Base-by-base conservation (phyloP, 1,140 invertebrate genomes). In the Apis laboriosa region DNA sequence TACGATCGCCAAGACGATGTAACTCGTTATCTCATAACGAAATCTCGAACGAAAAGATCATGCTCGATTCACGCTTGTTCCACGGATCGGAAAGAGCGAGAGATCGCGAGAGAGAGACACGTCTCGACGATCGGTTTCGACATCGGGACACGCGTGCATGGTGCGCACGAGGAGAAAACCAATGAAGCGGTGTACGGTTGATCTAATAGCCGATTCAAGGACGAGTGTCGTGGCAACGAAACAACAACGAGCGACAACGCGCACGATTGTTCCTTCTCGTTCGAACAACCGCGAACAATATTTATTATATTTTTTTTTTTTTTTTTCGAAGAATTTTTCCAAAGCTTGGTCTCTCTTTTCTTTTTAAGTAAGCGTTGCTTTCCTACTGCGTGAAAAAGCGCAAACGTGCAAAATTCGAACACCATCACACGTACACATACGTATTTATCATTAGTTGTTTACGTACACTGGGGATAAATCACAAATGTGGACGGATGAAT, bases 91-190 rank as follows among this genome's bases (percentile, higher is more conserved):
- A 15, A n/a, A 51, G 34, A 24, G 24, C 24, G 0, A 24, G 24
- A 24, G 24, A 24, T 24, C 24, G 24, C 24, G 24, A 24, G 24
- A 24, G 24, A 24, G 75, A 66, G 66, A 77, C 77, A 71, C 77
- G 67, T 89, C 77, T 73, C 86, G 76, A 77, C 34, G 2, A 24
- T 51, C 72, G 55, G 24, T 84, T 78, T 87, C 77, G 24, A 87
- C 81, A 87, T 60, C n/a, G 66, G 49, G 17, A 55, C 63, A 83
- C 55, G 56, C 76, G 73, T 80, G 58, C 51, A 75, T 51, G 70
- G 83, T 88, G 90, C 63, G 86, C 78, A 66, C 73, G 78, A 84
- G 72, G 66, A 88, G 84, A 88, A 86, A 84, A 83, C 63, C 74
- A 72, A 87, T 80, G 61, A 80, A 87, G 85, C 74, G 63, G 61